Percentiles rank a stretch among this genome's conserved stretches.
Evolutionary conservation across 2,888 invertebrate species (phyloP).

Genomic region (Omphaloscelis lunosa): DNA sequence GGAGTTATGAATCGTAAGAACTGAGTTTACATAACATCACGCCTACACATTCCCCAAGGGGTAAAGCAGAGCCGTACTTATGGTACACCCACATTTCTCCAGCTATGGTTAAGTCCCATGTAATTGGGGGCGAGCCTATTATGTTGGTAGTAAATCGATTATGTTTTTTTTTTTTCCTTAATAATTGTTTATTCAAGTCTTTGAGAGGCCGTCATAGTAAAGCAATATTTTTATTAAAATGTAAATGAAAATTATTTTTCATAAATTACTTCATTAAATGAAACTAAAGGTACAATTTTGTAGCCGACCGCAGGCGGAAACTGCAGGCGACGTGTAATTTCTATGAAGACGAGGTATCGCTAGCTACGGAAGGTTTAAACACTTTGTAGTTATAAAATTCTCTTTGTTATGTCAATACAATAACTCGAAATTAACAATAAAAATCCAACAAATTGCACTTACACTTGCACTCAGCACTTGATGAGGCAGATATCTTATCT

Average conservation of each 20-base stretch:
- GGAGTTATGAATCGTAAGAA: no score
- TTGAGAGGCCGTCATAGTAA: neutral
- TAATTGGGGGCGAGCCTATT: neutral
- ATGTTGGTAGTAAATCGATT: neutral
- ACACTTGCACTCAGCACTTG: no score
- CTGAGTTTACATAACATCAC: neutral
- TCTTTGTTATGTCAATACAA: no score
- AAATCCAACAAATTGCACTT: neutral
- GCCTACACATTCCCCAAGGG: neutral
- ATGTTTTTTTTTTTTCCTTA: neutral
- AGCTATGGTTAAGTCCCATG: neutral
- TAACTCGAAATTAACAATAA: neutral
- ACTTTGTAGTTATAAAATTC: neutral
- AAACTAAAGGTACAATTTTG: no score
- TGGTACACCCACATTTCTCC: neutral
- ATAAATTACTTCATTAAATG: no score
- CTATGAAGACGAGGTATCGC: no score
- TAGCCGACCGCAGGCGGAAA: no score
- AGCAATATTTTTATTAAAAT: no score
- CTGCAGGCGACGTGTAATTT: no score
- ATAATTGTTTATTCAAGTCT: neutral
- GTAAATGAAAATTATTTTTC: no score
- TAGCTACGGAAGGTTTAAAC: no score
- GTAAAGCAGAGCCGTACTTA: neutral
- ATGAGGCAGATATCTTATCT: neutral